Evolutionary conservation across 2,888 invertebrate genomes (phyloP).

Genomic region (Glomeris marginata): DNA sequence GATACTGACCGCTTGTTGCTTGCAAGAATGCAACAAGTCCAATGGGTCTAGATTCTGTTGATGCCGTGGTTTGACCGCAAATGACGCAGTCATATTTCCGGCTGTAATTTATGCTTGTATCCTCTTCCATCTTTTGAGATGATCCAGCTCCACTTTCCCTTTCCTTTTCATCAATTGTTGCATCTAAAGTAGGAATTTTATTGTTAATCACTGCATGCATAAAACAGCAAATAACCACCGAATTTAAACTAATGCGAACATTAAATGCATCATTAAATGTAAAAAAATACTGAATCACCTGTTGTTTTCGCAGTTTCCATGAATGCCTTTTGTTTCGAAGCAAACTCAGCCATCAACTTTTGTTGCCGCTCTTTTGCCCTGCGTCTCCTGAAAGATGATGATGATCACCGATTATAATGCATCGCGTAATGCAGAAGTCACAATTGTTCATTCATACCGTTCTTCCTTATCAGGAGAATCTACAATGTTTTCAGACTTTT

Average conservation of each 20-base stretch:
- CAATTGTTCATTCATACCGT: slow-evolving; percentile 28
- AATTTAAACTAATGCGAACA: background rate
- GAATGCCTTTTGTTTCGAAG: slow-evolving; percentile 76
- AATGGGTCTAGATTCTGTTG: slow-evolving; percentile 66
- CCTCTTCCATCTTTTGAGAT: slow-evolving; percentile 11
- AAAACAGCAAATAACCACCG: background rate
- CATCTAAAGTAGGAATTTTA: slow-evolving; percentile 14
- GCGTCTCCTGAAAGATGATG: slow-evolving; percentile 35
- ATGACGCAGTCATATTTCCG: slow-evolving; percentile 87
- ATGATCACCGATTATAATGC: background rate
- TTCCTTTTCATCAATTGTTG: slow-evolving; percentile 37
- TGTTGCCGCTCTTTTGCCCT: slow-evolving; percentile 78
- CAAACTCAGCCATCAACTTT: slow-evolving; percentile 85
- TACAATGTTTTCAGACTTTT: slow-evolving; percentile 21
- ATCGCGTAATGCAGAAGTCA: background rate
- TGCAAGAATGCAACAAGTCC: slow-evolving; percentile 75
- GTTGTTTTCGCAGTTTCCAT: slow-evolving; percentile 58
- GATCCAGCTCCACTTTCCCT: slow-evolving; percentile 17
- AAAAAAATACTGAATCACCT: slow-evolving; percentile 31
- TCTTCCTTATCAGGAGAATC: slow-evolving; percentile 65
- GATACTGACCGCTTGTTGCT: slow-evolving; percentile 14
- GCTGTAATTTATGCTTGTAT: slow-evolving; percentile 26
- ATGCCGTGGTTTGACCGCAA: slow-evolving; percentile 77
- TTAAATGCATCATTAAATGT: slow-evolving; percentile 4
- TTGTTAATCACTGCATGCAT: background rate